Conservation (phyloP, 2,888 invertebrate species). For the Drosophila parthenogenetica region DNA sequence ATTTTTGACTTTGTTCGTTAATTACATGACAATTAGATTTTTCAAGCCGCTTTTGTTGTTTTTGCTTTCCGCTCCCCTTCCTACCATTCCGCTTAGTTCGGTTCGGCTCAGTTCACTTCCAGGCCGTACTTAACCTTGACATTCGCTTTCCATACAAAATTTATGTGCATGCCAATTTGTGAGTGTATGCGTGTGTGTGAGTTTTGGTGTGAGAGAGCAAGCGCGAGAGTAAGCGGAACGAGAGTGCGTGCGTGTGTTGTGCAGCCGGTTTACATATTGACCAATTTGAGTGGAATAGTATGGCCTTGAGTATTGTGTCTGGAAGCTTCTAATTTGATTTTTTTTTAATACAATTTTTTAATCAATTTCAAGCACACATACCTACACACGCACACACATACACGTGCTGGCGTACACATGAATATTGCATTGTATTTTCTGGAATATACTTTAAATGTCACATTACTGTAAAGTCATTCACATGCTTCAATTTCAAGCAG, state of each 20-base stretch:
- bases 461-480: constrained; percentile 54
- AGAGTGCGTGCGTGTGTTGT: constrained; percentile 11
- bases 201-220: not conserved
- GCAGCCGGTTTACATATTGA: constrained; percentile 33
- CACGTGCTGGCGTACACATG: not conserved
- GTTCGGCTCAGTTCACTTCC: constrained; percentile 11
- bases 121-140: constrained; percentile 61
- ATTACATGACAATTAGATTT: constrained; percentile 53
- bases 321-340: constrained; percentile 54
- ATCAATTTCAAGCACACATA: constrained; percentile 34
- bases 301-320: constrained; percentile 40
- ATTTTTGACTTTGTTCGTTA: constrained; percentile 33
- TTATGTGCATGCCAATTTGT: constrained; percentile 54
- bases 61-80: constrained; percentile 12
- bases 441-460: constrained; percentile 14
- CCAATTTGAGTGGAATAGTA: constrained; percentile 37
- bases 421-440: not conserved
- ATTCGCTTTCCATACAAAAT: constrained; percentile 62
- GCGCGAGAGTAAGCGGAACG: not conserved
- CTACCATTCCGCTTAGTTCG: constrained; percentile 1
- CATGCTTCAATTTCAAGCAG: constrained; percentile 25
- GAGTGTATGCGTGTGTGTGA: not conserved
- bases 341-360: constrained; percentile 15
- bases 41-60: constrained; percentile 24
- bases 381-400: constrained; percentile 5